Conservation (phyloP, 1,140 invertebrate species). For the Tachypleus tridentatus region DNA sequence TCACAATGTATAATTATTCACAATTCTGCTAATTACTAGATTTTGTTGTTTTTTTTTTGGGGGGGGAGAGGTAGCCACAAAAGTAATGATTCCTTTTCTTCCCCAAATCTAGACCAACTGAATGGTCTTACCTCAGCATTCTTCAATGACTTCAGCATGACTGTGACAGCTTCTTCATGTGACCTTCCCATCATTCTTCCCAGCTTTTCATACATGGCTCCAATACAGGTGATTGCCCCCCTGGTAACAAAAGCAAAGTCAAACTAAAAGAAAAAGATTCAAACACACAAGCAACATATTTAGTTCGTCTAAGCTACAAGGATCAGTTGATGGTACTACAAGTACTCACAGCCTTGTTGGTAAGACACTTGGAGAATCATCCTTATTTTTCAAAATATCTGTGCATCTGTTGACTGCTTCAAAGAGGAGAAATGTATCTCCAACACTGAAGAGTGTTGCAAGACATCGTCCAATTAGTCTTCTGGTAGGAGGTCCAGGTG, state of each 20-base stretch:
- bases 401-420: conserved; percentile 97
- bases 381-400: conserved; percentile 91
- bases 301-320: too few species aligned
- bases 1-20: too few species aligned
- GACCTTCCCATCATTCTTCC: conserved; percentile 97
- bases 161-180: conserved; percentile 93
- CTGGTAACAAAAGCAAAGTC: conserved; percentile 42
- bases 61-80: background rate
- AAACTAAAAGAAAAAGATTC: conserved; percentile 24
- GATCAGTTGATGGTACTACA: too few species aligned
- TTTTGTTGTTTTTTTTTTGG: background rate
- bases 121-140: conserved; percentile 58
- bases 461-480: conserved; percentile 84
- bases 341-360: conserved; percentile 74
- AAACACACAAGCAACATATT: too few species aligned
- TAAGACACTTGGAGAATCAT: conserved; percentile 89
- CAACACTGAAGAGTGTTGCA: conserved; percentile 90
- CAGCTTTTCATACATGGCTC: conserved; percentile 93
- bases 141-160: conserved; percentile 77
- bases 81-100: too few species aligned
- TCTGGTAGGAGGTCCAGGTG: conserved; percentile 80
- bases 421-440: conserved; percentile 93
- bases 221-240: conserved; percentile 90
- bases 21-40: background rate
- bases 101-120: too few species aligned